Conservation (phyloP, 2,113 vertebrate genomes). For the Macroglossus sobrinus region DNA sequence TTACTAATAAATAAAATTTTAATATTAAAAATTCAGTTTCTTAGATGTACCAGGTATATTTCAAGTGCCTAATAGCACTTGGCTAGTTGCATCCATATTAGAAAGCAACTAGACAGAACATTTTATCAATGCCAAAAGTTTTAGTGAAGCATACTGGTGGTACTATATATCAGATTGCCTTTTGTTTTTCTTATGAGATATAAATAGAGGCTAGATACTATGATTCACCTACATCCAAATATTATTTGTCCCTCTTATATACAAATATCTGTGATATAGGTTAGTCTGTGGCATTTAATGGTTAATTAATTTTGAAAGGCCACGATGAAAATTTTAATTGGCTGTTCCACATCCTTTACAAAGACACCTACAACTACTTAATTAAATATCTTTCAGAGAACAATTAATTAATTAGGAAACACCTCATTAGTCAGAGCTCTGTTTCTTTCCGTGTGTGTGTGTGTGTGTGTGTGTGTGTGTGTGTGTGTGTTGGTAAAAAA, state of each 20-base stretch:
- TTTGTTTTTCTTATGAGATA: background rate
- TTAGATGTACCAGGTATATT: background rate
- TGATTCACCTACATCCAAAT: conserved; percentile 1
- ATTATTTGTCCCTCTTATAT: background rate
- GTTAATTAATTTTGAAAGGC: conserved; percentile 67
- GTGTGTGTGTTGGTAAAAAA: background rate
- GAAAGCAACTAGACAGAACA: background rate
- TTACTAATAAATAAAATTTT: background rate
- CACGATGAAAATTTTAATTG: conserved; percentile 63
- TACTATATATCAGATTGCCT: background rate
- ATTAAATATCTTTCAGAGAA: conserved; percentile 72
- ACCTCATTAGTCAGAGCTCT: background rate
- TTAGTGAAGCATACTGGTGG: background rate
- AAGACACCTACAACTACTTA: conserved; percentile 36
- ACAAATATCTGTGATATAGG: background rate
- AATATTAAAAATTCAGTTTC: background rate
- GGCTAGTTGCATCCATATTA: background rate
- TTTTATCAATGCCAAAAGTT: background rate
- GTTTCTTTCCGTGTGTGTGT: background rate
- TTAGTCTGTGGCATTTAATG: conserved; percentile 59
- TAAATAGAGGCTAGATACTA: background rate
- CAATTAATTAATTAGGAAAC: conserved; percentile 69
- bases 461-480: too few species aligned
- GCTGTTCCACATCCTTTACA: conserved; percentile 61
- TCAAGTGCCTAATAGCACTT: background rate